Evolutionary conservation across 2,113 vertebrate species (phyloP), one percentile per base, ranked within the genome.

Genomic region (Mesitornis unicolor): DNA sequence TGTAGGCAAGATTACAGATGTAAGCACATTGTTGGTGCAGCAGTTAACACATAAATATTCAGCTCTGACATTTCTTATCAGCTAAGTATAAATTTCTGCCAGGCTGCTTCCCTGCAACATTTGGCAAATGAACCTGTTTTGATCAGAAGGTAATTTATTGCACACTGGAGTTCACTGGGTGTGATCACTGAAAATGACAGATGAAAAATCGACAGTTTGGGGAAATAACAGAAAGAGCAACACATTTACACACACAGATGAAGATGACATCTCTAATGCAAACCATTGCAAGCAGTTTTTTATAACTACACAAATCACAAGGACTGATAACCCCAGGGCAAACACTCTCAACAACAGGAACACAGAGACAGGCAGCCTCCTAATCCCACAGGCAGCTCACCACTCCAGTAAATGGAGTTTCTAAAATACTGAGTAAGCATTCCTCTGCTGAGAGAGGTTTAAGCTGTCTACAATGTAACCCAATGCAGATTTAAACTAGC

Each of bases 61-160:
- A 68, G 61, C 53, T 82, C 67, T 91, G 84, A 74, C 48, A 87
- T 91, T 87, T 93, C 36, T 83, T 87, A 82, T 74, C 71, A 87
- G 69, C 50, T 40, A 42, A 11, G 48, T 73, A 68, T 59, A 78
- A 67, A 65, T 92, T 95, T 80, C 53, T 84, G 42, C 57, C 73
- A 71, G 82, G 64, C 51, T 89, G 56, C 9, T 61, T 91, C 64
- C 73, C 71, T 81, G 56, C 78, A 47, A 16, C 73, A 70, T 81
- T 94, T 96, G 70, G 94, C 75, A 81, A 83, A 92, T 43, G 4
- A 79, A 63, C 42, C 33, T 71, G 24, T 64, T 96, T 95, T 79
- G 67, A 90, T 96, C 70, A 63, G 47, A 64, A 91, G n/a, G 60
- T 93, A 91, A 95, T 76, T 71, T 74, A 59, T 69, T 59, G 56